Percentiles rank a stretch among this genome's conserved stretches.
Evolutionary conservation across 2,113 vertebrate species (phyloP).

Genomic region (Equus przewalskii): DNA sequence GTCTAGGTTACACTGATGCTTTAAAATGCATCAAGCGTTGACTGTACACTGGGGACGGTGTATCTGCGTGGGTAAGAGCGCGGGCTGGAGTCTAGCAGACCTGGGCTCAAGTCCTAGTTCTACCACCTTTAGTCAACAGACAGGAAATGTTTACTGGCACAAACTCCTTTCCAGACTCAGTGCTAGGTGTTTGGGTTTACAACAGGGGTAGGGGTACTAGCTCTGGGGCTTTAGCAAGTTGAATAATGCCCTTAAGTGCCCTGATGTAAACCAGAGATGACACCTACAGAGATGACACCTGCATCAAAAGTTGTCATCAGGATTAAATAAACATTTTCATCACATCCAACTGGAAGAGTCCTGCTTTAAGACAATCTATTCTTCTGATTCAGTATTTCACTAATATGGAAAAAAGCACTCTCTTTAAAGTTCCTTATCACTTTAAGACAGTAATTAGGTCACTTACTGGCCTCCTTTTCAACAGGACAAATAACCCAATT

Average conservation of each 20-base stretch:
- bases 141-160: background rate
- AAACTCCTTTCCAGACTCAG: background rate
- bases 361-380: background rate
- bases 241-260: background rate
- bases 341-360: background rate
- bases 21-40: background rate
- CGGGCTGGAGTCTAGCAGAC: background rate
- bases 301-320: background rate
- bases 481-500: background rate
- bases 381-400: background rate
- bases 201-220: background rate
- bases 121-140: background rate
- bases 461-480: slow-evolving; percentile 33
- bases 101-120: background rate
- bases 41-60: background rate
- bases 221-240: background rate
- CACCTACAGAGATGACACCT: background rate
- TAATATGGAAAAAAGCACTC: background rate
- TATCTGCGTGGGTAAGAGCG: background rate
- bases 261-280: background rate
- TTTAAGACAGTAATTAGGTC: slow-evolving; percentile 46
- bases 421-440: slow-evolving; percentile 10
- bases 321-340: background rate
- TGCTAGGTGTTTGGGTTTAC: background rate
- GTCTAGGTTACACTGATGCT: background rate